Percentiles rank a stretch among this genome's conserved stretches.
These are phyloP conservation scores for Platerodrilus igneus DNA, from an alignment of 2,888 invertebrate genomes.

Conservation along the genomic window DNA sequence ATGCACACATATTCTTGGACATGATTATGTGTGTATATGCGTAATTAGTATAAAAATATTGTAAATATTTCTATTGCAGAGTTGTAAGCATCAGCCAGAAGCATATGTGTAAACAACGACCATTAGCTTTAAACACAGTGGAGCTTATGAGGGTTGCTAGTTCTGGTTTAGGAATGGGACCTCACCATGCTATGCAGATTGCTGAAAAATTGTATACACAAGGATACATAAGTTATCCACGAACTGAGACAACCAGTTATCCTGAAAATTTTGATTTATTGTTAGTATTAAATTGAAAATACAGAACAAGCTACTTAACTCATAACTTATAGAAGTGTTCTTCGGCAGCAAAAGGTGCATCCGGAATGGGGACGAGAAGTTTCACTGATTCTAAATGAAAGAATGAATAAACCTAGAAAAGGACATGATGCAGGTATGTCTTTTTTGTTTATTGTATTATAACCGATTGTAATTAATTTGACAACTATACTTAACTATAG, in stretches of 20 bases:
- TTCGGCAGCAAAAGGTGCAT: constrained; percentile 66
- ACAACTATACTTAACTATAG: not conserved
- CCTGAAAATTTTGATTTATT: constrained; percentile 89
- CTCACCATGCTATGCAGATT: constrained; percentile 87
- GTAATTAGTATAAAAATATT: not conserved
- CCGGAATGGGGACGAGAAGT: constrained; percentile 77
- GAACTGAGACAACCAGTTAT: constrained; percentile 97
- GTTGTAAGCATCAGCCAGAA: constrained; percentile 74
- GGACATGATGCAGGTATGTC: constrained; percentile 76
- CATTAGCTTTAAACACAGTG: constrained; percentile 93
- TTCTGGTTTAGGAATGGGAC: constrained; percentile 85
- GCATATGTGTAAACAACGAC: constrained; percentile 81
- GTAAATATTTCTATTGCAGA: constrained; percentile 49
- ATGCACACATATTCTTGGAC: too few relatives aligned
- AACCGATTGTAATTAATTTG: not conserved
- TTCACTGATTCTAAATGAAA: constrained; percentile 62
- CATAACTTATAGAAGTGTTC: constrained; percentile 59
- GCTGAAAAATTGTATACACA: constrained; percentile 93
- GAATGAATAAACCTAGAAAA: constrained; percentile 75
- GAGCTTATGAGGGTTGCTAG: constrained; percentile 92
- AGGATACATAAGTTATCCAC: constrained; percentile 96
- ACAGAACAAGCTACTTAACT: not conserved
- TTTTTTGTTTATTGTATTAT: not conserved
- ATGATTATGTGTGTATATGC: too few relatives aligned
- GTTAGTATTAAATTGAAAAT: constrained; percentile 51